phyloP scores from a whole-genome alignment of 2,888 invertebrate species.

The Neelides folsomi region DNA sequence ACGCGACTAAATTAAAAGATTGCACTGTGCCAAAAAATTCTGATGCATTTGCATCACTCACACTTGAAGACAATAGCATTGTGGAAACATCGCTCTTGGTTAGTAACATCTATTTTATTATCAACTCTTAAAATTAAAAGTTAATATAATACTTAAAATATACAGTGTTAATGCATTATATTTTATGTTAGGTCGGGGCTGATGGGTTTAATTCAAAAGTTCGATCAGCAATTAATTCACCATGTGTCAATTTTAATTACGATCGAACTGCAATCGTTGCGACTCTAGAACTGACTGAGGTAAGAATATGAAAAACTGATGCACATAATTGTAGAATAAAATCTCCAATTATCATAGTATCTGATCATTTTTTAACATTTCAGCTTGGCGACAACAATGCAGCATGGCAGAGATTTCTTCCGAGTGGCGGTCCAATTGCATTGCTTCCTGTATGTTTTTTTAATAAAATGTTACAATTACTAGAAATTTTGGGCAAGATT shows the following conservation, averaged over 20 bases:
- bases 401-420: slow-evolving; percentile 93
- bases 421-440: slow-evolving; percentile 74
- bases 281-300: slow-evolving; percentile 67
- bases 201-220: slow-evolving; percentile 87
- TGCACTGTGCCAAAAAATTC: slow-evolving; percentile 17
- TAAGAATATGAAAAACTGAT: slow-evolving; percentile 37
- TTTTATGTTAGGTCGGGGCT: slow-evolving; percentile 64
- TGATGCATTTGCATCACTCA: slow-evolving; percentile 13
- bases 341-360: no score
- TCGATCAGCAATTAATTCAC: slow-evolving; percentile 63
- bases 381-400: slow-evolving; percentile 63
- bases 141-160: no score
- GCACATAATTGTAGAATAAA: no score
- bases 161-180: neutral
- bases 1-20: slow-evolving; percentile 20
- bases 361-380: slow-evolving; percentile 26
- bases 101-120: no score
- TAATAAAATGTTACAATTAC: no score
- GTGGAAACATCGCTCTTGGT: slow-evolving; percentile 27
- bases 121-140: no score
- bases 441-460: slow-evolving; percentile 56
- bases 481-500: no score
- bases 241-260: slow-evolving; percentile 70
- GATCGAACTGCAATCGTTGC: slow-evolving; percentile 86
- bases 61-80: slow-evolving; percentile 16